Evolutionary conservation across 2,797 vertebrate genomes (phyloP), one percentile per base, ranked within the genome.

Genomic region (Acipenser transmontanus): DNA sequence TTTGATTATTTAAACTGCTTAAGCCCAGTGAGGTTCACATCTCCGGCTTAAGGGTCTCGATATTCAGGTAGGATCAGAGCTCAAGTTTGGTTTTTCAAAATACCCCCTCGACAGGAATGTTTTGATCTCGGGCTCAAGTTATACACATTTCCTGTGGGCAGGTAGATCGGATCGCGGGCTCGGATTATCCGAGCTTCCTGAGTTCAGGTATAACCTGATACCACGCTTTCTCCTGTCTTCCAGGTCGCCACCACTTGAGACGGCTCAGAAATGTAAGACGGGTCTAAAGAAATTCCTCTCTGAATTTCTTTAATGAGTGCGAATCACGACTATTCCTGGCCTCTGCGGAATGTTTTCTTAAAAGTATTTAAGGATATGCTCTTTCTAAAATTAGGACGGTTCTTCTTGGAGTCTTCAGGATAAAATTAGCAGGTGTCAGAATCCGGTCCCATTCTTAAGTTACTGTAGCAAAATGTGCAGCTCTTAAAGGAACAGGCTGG

Each of bases 341-440:
- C 70, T 78, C 82, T 76, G 72, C 61, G 70, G 81, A 83, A 84
- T 73, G 69, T 84, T 84, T 89, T 84, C 81, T 85, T 84, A 79
- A 75, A 85, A 80, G 82, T 77, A 81, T 87, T 86, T 84, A 80
- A 81, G 86, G 82, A 80, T 80, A 78, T 50, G 71, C 70, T 34
- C 70, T 76, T 57, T 71, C 82, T 89, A 79, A 85, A 84, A 84
- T 89, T 85, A 91, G 78, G 71, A 70, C 47, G 17, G 77, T 71
- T 81, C 85, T 91, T 90, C 80, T 79, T 70, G 66, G 74, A 84
- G 77, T 75, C 79, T 81, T 84, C 80, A 75, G 80, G 81, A 87
- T 87, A 88, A 88, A 89, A 89, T 89, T 87, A 91, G 85, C 80
- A 87, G 84, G 87, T 81, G 87, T 89, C 74, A 87, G 80, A 82